phyloP scores from a whole-genome alignment of 2,888 invertebrate species.

The Cheilosia pagana region DNA sequence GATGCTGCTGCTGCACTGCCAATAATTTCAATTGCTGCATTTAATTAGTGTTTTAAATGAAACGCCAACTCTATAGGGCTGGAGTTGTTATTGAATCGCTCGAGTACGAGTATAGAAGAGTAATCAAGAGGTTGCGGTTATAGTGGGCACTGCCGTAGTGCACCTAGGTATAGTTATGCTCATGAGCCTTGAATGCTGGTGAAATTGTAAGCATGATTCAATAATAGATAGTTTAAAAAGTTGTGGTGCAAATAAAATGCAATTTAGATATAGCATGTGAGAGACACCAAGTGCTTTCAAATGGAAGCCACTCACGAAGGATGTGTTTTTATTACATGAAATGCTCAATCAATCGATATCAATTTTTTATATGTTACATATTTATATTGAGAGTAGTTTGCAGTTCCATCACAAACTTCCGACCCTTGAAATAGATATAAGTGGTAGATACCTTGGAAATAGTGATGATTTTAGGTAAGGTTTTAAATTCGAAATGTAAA shows the following conservation, averaged over 20 bases:
- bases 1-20: conserved; percentile 20
- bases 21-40: conserved; percentile 65
- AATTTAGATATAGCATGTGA: neutral
- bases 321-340: neutral
- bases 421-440: too few species aligned
- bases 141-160: neutral
- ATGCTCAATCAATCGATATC: neutral
- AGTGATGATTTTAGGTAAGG: too few species aligned
- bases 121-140: conserved; percentile 44
- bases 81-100: conserved; percentile 37
- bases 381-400: too few species aligned
- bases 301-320: too few species aligned
- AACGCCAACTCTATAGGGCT: conserved; percentile 37
- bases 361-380: too few species aligned
- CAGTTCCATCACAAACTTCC: too few species aligned
- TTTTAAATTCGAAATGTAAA: too few species aligned
- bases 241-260: conserved; percentile 6
- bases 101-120: conserved; percentile 12
- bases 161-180: neutral
- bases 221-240: conserved; percentile 21
- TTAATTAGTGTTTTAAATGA: conserved; percentile 69
- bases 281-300: neutral
- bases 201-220: conserved; percentile 19
- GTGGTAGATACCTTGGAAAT: too few species aligned
- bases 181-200: conserved; percentile 16